Evolutionary conservation across 2,888 invertebrate species (phyloP), one percentile per base, ranked within the genome.

Genomic region (Epinotia bilunana): DNA sequence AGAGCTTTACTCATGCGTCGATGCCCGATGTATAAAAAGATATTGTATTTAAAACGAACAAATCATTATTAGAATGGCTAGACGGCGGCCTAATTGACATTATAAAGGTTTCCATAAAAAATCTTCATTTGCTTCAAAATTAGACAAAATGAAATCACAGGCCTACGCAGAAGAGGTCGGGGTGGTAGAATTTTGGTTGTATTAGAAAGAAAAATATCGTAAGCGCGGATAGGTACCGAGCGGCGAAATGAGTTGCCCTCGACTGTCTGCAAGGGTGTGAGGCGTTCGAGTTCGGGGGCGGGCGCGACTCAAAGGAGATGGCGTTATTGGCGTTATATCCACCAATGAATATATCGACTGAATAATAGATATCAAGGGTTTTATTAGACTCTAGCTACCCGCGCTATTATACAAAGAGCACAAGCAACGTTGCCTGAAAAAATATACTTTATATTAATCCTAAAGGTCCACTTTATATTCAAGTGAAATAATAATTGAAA

Each of bases 161-260:
- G 55, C 62, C 62, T 49, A 61, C 62, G 65, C 67, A 58, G 13
- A 57, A 61, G 43, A 49, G 65, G 57, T 33, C 43, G 55, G 57
- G 64, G 74, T 49, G 64, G 63, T 39, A 71, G 33, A 71, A 75
- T 75, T 67, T 53, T 69, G 74, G 63, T 72, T 88, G 88, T 85
- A 91, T 91, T 91, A 91, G 89, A 90, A 90, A 91, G 91, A 91
- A 93, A 92, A 92, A 92, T 92, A 91, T 91, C 90, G 91, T 85
- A 85, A 89, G 88, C 89, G 88, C 84, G 91, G 92, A 93, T 93
- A 92, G 90, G 90, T 90, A 74, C 88, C 87, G 89, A 89, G 88
- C 89, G 89, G 88, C 85, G 87, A 93, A 92, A 93, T 93, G 93
- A 93, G 92, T 91, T 92, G 92, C 92, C 93, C 92, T 92, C 90